Evolutionary conservation across 2,888 invertebrate species (phyloP), one percentile per base, ranked within the genome.

Genomic region (Polia nebulosa): DNA sequence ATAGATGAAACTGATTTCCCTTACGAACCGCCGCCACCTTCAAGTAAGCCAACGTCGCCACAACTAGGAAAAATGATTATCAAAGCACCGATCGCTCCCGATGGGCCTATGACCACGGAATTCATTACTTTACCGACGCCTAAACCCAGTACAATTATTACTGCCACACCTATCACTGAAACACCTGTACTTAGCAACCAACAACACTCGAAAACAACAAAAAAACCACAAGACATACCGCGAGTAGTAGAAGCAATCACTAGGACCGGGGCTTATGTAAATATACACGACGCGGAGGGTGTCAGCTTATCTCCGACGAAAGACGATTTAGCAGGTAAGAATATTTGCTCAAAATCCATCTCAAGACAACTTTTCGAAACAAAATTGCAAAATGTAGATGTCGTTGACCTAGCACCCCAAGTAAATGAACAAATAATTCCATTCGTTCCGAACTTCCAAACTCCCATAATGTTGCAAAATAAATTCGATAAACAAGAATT

Each of bases 291-390:
- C 86, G 95, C 96, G 85, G 96, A 96, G 89, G 96, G 96, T 89
- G 95, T 96, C 96, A 95, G 96, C 92, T 93, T 95, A 85, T 95
- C 96, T 85, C 96, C 96, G 90, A 94, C 96, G 94, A 96, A 96
- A 94, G 96, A 97, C 91, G 95, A 96, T 93, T 96, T 96, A 92
- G 96, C 97, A 97, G 97, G 97, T 97, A 97, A 97, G 97, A 94
- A 89, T 72, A 84, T 89, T 88, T 88, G 87, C 80, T 86, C 89
- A 84, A 90, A 91, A 85, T 80, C 82, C 78, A 84, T 89, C 71
- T 82, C 85, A 57, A 87, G 77, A 79, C 91, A 85, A 69, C 82
- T 87, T 74, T 87, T 86, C 60, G 80, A 87, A 82, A 72, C 82
- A 66, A 86, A 88, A 77, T 78, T 88, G 79, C 87, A 90, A 76